These are phyloP conservation scores for Trissoscelio sp. DNA, from an alignment of 2,888 invertebrate species.

Conservation along the genomic window DNA sequence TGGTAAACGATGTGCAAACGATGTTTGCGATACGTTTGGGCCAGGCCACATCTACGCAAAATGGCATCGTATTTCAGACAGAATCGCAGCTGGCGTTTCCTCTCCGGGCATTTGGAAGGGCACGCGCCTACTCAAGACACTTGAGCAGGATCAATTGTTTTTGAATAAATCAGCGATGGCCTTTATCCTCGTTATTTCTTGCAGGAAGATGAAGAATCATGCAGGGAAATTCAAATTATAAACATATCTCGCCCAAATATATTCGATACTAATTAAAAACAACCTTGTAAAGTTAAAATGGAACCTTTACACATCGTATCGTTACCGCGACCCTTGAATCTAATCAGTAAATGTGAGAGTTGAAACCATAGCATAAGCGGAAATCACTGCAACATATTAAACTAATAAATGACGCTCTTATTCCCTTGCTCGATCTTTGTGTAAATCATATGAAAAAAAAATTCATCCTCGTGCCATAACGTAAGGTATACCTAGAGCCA, in stretches of 20 bases:
- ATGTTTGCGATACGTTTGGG: slow-evolving; percentile 40
- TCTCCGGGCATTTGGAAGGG: slow-evolving; percentile 65
- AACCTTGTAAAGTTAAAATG: no score
- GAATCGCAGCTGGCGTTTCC: slow-evolving; percentile 74
- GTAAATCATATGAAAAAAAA: slow-evolving; percentile 1
- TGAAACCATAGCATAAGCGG: no score
- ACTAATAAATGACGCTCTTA: no score
- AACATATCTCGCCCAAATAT: no score
- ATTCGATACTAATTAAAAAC: no score
- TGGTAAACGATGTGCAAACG: slow-evolving; percentile 52
- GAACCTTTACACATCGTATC: no score
- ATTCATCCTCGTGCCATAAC: slow-evolving; percentile 44
- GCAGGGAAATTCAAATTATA: no score
- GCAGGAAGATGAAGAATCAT: no score
- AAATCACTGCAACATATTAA: no score
- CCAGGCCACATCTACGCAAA: slow-evolving; percentile 34
- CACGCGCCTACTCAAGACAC: slow-evolving; percentile 72
- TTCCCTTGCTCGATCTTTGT: no score
- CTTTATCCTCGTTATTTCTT: not conserved
- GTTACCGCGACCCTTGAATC: no score
- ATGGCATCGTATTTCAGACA: slow-evolving; percentile 62
- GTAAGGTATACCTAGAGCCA: slow-evolving; percentile 24
- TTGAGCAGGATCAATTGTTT: slow-evolving; percentile 70
- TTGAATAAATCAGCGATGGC: slow-evolving; percentile 27
- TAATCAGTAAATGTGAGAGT: no score